A percentile compares a stretch with the other conserved stretches of the same genome.
phyloP scores from a whole-genome alignment of 2,888 invertebrate genomes.

The Chrysolina haemoptera region DNA sequence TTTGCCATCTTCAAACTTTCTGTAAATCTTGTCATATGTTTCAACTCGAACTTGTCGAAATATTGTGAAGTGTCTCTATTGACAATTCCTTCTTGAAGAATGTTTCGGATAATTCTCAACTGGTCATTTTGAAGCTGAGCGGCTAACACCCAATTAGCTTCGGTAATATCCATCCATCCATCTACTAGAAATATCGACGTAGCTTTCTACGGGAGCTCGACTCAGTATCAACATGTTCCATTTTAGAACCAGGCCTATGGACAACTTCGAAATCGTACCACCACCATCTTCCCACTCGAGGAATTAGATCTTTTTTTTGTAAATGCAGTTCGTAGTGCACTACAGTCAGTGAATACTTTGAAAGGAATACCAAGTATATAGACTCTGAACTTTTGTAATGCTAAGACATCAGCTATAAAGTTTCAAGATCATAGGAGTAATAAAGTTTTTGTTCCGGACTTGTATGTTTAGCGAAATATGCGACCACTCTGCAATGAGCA shows the following conservation, averaged over 20 bases:
- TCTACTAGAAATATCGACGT: constrained; percentile 37
- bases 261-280: constrained; percentile 46
- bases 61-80: constrained; percentile 16
- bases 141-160: constrained; percentile 32
- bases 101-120: constrained; percentile 34
- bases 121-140: constrained; percentile 51
- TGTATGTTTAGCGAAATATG: constrained; percentile 42
- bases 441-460: constrained; percentile 56
- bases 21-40: constrained; percentile 17
- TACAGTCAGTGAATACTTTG: constrained; percentile 60
- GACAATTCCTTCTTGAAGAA: not conserved
- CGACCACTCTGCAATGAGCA: no score
- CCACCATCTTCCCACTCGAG: constrained; percentile 60
- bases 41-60: constrained; percentile 15
- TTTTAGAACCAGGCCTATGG: constrained; percentile 37
- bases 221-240: constrained; percentile 41
- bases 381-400: constrained; percentile 53
- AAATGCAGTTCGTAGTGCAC: constrained; percentile 55
- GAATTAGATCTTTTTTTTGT: constrained; percentile 57
- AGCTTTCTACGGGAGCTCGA: constrained; percentile 46
- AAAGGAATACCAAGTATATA: constrained; percentile 56
- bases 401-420: constrained; percentile 59
- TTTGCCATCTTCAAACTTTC: constrained; percentile 16
- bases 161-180: no score
- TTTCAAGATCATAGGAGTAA: constrained; percentile 58